These are phyloP conservation scores for Magallana gigas DNA, from an alignment of 1,140 invertebrate genomes.

Conservation along the genomic window DNA sequence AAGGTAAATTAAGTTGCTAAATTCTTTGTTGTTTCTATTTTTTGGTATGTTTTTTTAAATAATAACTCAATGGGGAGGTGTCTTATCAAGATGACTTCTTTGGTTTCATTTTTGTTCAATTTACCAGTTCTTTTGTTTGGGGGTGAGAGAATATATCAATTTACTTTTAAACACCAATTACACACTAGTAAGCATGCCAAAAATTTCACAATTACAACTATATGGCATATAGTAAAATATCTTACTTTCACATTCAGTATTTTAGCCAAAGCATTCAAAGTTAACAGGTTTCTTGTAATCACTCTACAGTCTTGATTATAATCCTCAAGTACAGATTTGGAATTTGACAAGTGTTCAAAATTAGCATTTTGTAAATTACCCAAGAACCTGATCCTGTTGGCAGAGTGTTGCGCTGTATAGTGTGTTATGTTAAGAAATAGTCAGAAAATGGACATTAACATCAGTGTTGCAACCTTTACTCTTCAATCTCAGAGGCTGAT, in stretches of 20 bases:
- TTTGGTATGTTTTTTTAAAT: neutral
- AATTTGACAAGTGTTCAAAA: constrained; percentile 34
- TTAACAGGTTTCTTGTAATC: neutral
- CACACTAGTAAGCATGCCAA: neutral
- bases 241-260: neutral
- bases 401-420: no score
- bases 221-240: no score
- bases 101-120: neutral
- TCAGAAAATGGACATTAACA: no score
- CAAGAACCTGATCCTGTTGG: no score
- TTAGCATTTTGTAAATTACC: neutral
- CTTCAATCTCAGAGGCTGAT: no score
- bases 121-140: neutral
- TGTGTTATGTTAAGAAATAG: no score
- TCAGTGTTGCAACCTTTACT: no score
- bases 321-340: neutral
- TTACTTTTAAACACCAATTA: constrained; percentile 3
- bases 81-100: neutral
- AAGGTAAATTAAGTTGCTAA: neutral
- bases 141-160: neutral
- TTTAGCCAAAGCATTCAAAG: neutral
- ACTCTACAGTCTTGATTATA: constrained; percentile 1
- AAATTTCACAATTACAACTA: no score
- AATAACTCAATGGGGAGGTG: neutral
- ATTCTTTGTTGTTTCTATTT: neutral